A percentile compares a stretch with the other conserved stretches of the same genome.
Conservation (phyloP, 2,113 vertebrate species). For the Rhabdornis inornatus region DNA sequence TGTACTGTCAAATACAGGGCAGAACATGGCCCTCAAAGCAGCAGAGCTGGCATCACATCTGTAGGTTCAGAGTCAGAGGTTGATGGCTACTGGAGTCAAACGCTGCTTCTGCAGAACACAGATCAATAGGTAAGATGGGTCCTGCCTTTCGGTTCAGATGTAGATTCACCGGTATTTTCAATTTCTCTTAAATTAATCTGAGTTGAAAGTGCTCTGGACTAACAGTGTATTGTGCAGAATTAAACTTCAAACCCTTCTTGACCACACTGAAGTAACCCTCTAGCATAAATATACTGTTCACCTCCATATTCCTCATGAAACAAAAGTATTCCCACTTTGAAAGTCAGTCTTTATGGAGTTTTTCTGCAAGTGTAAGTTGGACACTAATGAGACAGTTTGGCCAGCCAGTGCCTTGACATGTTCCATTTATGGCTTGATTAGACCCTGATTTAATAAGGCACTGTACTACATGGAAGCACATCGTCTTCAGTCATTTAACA, state of each 20-base stretch:
- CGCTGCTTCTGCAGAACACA: background rate
- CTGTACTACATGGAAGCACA: background rate
- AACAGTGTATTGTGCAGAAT: background rate
- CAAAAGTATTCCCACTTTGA: background rate
- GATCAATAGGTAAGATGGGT: background rate
- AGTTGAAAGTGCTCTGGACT: background rate
- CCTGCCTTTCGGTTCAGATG: background rate
- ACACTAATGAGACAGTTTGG: background rate
- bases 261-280: background rate
- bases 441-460: constrained; percentile 22
- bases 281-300: background rate
- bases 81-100: background rate
- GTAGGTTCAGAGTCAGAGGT: background rate
- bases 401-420: background rate
- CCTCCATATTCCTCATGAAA: background rate
- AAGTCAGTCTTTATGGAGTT: background rate
- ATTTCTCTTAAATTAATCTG: background rate
- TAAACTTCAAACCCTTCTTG: background rate
- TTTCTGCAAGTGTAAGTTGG: background rate
- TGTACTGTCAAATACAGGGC: background rate
- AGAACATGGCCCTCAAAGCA: background rate
- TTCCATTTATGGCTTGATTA: constrained; percentile 52
- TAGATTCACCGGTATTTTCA: background rate
- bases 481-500: constrained; percentile 9
- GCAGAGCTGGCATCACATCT: background rate